Evolutionary conservation across 1,140 invertebrate species (phyloP).

Genomic region (Solenopsis invicta): DNA sequence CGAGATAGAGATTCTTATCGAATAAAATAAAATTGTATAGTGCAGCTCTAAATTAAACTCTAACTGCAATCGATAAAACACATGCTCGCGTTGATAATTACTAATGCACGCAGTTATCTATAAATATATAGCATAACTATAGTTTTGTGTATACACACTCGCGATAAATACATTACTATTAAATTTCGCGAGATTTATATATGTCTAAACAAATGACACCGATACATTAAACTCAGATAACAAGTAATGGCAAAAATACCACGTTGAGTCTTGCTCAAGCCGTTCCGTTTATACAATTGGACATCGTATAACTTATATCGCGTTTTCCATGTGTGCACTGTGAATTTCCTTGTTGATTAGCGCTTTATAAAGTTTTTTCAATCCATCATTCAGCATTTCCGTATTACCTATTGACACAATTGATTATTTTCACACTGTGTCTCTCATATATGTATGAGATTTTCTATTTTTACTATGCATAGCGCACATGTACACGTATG

Average conservation of each 20-base stretch:
- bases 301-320: conserved; percentile 20
- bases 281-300: conserved; percentile 19
- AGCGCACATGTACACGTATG: conserved; percentile 48
- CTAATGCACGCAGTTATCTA: conserved; percentile 16
- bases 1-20: not conserved
- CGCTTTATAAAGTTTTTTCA: conserved; percentile 47
- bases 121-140: conserved; percentile 17
- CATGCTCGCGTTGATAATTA: not conserved
- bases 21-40: conserved; percentile 8
- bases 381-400: conserved; percentile 37
- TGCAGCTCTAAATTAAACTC: not conserved
- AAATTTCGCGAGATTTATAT: not conserved
- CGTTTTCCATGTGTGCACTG: conserved; percentile 1
- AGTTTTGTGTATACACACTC: not conserved
- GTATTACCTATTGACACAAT: conserved; percentile 53
- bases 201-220: conserved; percentile 25
- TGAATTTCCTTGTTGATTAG: conserved; percentile 59
- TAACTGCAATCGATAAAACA: conserved; percentile 12
- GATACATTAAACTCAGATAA: conserved; percentile 72
- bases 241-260: conserved; percentile 69
- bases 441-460: conserved; percentile 45
- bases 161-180: not conserved
- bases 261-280: conserved; percentile 15
- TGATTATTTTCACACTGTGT: conserved; percentile 37
- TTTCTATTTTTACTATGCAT: conserved; percentile 58